Percentiles rank a stretch among this genome's conserved stretches.
phyloP scores from a whole-genome alignment of 1,140 invertebrate species.

The Triops cancriformis region DNA sequence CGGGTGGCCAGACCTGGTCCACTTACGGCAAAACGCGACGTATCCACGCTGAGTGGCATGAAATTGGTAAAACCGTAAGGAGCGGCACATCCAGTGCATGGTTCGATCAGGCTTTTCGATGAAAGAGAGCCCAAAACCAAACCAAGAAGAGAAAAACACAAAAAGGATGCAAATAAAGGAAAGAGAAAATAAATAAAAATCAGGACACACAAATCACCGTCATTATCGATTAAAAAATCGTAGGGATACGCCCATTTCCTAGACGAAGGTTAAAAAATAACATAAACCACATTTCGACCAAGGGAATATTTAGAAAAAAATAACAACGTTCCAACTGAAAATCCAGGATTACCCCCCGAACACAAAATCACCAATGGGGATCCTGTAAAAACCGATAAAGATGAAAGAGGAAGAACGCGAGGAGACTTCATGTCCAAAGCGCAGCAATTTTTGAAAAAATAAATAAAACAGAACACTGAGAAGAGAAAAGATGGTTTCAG shows the following conservation, averaged over 20 bases:
- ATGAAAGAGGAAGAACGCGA: background rate
- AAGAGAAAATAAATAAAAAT: slow-evolving; percentile 23
- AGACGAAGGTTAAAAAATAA: background rate
- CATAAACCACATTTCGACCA: background rate
- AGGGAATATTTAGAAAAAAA: background rate
- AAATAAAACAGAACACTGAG: background rate
- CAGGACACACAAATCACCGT: background rate
- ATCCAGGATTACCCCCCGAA: background rate
- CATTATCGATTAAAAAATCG: too few relatives aligned
- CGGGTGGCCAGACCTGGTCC: slow-evolving; percentile 26
- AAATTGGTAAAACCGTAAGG: slow-evolving; percentile 91
- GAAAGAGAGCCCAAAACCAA: slow-evolving; percentile 16
- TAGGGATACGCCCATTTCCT: background rate
- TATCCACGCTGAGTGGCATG: slow-evolving; percentile 76
- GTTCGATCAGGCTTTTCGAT: slow-evolving; percentile 55
- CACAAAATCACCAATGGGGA: slow-evolving; percentile 3
- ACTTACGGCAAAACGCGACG: slow-evolving; percentile 60
- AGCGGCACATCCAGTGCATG: slow-evolving; percentile 73
- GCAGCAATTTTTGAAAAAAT: slow-evolving; percentile 19
- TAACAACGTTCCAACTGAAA: slow-evolving; percentile 7
- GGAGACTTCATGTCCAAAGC: background rate
- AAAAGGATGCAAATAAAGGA: background rate
- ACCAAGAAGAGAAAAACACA: background rate
- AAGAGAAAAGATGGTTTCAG: background rate
- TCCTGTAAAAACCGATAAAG: background rate